These are phyloP conservation scores for Abrostola triplasia DNA, from an alignment of 2,888 invertebrate species.

Conservation along the genomic window DNA sequence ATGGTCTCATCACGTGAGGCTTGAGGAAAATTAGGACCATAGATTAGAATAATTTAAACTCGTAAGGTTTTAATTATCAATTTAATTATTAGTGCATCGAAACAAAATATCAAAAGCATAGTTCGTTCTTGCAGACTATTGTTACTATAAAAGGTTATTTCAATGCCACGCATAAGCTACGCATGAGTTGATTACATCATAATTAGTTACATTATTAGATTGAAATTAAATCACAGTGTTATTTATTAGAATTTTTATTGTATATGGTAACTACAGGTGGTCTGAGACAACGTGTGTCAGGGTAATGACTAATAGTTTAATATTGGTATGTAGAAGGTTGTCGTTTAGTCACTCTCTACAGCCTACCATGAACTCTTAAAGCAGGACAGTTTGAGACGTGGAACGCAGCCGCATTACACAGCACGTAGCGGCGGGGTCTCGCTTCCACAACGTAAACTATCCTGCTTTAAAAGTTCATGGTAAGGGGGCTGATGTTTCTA, in stretches of 20 bases:
- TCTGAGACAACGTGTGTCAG: neutral
- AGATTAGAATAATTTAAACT: no score
- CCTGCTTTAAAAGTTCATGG: no score
- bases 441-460: no score
- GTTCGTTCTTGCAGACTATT: neutral
- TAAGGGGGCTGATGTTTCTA: neutral
- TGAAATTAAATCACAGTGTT: slow-evolving; percentile 19
- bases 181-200: slow-evolving; percentile 36
- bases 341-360: neutral
- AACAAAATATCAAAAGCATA: no score
- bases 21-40: no score
- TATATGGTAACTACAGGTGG: neutral
- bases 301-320: neutral
- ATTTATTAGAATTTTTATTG: neutral
- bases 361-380: no score
- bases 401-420: no score
- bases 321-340: neutral
- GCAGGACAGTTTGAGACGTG: no score
- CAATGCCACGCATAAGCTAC: slow-evolving; percentile 18
- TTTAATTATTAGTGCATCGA: no score
- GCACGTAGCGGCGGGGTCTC: no score
- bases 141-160: slow-evolving; percentile 19
- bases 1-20: no score
- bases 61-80: no score
- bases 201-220: slow-evolving; percentile 33